These are phyloP conservation scores for Diuraphis noxia DNA, from an alignment of 1,140 invertebrate species.

Conservation along the genomic window DNA sequence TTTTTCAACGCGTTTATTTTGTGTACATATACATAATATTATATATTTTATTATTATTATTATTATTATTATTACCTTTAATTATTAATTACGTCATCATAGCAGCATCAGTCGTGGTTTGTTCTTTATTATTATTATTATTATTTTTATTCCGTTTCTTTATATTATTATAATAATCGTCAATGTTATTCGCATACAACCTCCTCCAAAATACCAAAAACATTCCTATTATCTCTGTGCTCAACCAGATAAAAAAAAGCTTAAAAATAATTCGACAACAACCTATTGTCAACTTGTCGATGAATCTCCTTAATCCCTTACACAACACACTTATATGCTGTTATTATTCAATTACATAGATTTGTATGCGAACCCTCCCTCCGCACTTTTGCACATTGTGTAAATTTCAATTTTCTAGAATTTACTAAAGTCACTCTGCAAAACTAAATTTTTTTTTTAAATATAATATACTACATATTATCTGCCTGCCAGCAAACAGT, in stretches of 20 bases:
- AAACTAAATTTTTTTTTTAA: background rate
- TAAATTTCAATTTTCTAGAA: background rate
- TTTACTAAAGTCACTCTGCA: background rate
- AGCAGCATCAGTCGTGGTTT: conserved; percentile 23
- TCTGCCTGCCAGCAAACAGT: background rate
- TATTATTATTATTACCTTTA: conserved; percentile 10
- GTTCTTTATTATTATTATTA: conserved; percentile 33
- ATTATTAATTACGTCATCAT: conserved; percentile 30
- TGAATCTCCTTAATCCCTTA: background rate
- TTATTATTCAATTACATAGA: background rate
- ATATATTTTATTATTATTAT: conserved; percentile 34
- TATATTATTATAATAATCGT: conserved; percentile 14
- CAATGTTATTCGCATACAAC: background rate
- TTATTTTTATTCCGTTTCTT: conserved; percentile 22
- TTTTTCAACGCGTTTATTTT: conserved; percentile 12
- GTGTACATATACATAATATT: conserved; percentile 37
- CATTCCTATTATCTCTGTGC: background rate
- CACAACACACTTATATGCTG: background rate
- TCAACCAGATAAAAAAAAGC: background rate
- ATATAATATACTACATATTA: background rate
- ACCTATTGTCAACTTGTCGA: background rate
- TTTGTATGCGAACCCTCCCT: background rate
- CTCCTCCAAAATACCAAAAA: background rate
- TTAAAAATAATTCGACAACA: background rate
- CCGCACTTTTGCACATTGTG: background rate